Evolutionary conservation across 2,888 invertebrate species (phyloP).

Genomic region (Noctua fimbriata): DNA sequence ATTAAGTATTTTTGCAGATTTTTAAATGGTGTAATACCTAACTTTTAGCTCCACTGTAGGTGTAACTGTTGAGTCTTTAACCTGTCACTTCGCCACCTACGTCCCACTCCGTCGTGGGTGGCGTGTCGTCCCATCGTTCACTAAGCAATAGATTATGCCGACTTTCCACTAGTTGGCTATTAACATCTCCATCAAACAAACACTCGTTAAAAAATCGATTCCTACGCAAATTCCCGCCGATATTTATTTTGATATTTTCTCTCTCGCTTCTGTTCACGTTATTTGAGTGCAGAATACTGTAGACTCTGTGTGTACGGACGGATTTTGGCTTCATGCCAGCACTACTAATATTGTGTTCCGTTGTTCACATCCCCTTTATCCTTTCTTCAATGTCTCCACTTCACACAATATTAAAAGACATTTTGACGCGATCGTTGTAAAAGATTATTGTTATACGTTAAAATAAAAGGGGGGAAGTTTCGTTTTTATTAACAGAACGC

Average conservation of each 20-base stretch:
- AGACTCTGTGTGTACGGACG: constrained; percentile 41
- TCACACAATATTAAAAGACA: constrained; percentile 59
- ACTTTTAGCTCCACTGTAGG: background rate
- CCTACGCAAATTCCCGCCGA: constrained; percentile 21
- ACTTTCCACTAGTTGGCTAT: background rate
- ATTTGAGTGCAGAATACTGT: constrained; percentile 55
- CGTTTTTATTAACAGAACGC: constrained; percentile 53
- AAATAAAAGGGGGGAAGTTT: constrained; percentile 26
- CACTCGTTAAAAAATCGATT: constrained; percentile 29
- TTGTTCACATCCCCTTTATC: constrained; percentile 50
- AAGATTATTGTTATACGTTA: constrained; percentile 56
- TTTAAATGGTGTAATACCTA: background rate
- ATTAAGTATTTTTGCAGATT: background rate
- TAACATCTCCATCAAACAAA: constrained; percentile 12
- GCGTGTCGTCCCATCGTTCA: background rate
- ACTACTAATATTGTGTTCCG: constrained; percentile 46
- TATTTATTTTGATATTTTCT: constrained; percentile 68
- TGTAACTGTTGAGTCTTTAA: background rate
- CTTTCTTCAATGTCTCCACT: constrained; percentile 32
- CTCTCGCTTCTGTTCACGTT: constrained; percentile 52
- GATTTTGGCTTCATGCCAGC: constrained; percentile 68
- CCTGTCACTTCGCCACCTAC: background rate
- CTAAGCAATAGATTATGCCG: background rate
- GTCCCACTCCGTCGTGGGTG: background rate
- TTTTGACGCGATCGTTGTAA: constrained; percentile 46